Evolutionary conservation across 2,113 vertebrate genomes (phyloP), one percentile per base, ranked within the genome.

Genomic region (Nyctereutes procyonoides): DNA sequence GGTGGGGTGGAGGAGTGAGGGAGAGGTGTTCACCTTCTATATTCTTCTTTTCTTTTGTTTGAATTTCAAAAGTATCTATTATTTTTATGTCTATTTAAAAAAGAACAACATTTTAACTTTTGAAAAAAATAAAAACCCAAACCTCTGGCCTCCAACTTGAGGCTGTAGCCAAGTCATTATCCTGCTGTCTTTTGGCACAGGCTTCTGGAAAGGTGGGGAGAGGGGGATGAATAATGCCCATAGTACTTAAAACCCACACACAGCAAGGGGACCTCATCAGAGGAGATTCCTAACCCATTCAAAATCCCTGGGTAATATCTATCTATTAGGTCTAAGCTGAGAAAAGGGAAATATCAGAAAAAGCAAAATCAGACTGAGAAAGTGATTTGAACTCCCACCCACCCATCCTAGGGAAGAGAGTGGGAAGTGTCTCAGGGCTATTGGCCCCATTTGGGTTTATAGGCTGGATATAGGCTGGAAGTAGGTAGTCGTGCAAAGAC

Each of bases 11-110:
- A 43, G 69, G 7, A 89, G 14, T 15, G 28, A 82, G 7, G 24
- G 56, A 48, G n/a, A 69, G 10, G 24, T 51, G 15, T 53, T 88
- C 32, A 73, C 32, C 43, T 85, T 77, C 48, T 90, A 88, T 24
- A 90, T 67, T 65, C 87, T 48, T 95, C 15, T 51, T 96, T 38
- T 95, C 15, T 51, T 96, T 79, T 84, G 84, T 95, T 96, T 95
- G 63, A 73, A 92, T 87, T 90, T 91, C 67, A 81, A 86, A 96
- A 56, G 15, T n/a, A 91, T 90, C 56, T 86, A 35, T 81, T 80
- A 92, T 20, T 93, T 93, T 93, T 69, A 35, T 80, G 65, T 90
- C 35, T 89, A 69, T 55, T 51, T 95, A 60, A 85, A 83, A 94
- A 38, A 28, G 24, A 87, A 83, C 7, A 60, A 38, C 38, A 60